These are phyloP conservation scores for Cariama cristata DNA, from an alignment of 2,113 vertebrate species.

Conservation along the genomic window DNA sequence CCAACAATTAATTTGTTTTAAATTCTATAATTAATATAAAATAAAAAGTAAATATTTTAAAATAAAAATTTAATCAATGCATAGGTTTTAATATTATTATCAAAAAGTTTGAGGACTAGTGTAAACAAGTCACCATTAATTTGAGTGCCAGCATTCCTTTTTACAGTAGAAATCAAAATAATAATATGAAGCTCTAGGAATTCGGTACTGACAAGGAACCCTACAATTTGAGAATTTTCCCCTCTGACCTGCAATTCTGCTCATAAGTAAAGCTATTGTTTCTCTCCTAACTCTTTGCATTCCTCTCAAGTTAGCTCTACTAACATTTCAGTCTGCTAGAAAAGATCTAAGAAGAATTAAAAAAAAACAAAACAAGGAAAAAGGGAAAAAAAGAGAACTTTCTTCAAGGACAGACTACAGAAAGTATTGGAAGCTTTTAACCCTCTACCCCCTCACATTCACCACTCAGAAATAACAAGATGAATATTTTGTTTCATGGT, in stretches of 20 bases:
- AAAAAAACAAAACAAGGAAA: neutral
- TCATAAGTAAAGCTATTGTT: conserved; percentile 25
- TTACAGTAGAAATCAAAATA: neutral
- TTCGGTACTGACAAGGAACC: neutral
- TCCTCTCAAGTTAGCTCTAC: neutral
- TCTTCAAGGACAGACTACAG: neutral
- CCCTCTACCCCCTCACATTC: neutral
- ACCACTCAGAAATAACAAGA: neutral
- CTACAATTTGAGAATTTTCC: conserved; percentile 12
- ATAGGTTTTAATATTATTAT: neutral
- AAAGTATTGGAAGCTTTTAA: neutral
- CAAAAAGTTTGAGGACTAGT: neutral
- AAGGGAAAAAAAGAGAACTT: neutral
- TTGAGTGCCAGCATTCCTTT: neutral
- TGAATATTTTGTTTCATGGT: neutral
- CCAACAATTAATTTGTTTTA: neutral
- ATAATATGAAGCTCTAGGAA: neutral
- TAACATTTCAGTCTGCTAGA: conserved; percentile 10
- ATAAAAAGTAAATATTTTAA: neutral
- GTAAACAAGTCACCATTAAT: neutral
- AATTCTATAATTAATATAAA: neutral
- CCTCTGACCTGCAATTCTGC: conserved; percentile 44
- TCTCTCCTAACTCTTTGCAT: conserved; percentile 28
- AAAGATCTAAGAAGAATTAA: neutral
- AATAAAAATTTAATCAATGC: neutral